Evolutionary conservation across 2,797 vertebrate species (phyloP).

Genomic region (Presbytis comata): DNA sequence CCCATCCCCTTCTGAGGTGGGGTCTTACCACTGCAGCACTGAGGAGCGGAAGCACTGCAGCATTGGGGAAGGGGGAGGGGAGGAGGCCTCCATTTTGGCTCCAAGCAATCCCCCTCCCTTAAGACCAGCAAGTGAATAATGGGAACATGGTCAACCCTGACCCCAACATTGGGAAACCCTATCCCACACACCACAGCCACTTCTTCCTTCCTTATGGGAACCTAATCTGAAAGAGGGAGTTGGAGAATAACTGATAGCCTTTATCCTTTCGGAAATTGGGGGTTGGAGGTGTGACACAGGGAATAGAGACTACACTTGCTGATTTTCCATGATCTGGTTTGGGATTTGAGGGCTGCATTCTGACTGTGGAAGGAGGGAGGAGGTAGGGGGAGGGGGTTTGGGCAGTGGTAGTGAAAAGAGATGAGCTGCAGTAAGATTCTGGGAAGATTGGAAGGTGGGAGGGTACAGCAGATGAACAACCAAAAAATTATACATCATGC

Average conservation of each 20-base stretch:
- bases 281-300: not conserved
- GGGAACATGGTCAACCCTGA: conserved; percentile 4
- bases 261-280: not conserved
- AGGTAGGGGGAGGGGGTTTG: not conserved
- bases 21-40: conserved; percentile 62
- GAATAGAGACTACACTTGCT: conserved; percentile 24
- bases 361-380: not conserved
- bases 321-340: conserved; percentile 26
- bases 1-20: conserved; percentile 30
- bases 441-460: conserved; percentile 29
- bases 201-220: conserved; percentile 11
- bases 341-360: conserved; percentile 32
- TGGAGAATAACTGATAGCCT: not conserved
- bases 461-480: not conserved
- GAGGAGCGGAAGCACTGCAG: conserved; percentile 47
- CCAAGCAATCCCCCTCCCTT: conserved; percentile 47
- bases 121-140: conserved; percentile 39
- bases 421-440: conserved; percentile 49
- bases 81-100: conserved; percentile 56
- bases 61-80: not conserved
- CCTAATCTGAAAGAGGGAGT: conserved; percentile 33
- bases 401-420: conserved; percentile 11
- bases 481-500: conserved; percentile 27
- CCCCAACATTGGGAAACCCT: not conserved
- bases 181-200: not conserved